phyloP scores from a whole-genome alignment of 1,140 invertebrate genomes.

The Drosophila takahashii region DNA sequence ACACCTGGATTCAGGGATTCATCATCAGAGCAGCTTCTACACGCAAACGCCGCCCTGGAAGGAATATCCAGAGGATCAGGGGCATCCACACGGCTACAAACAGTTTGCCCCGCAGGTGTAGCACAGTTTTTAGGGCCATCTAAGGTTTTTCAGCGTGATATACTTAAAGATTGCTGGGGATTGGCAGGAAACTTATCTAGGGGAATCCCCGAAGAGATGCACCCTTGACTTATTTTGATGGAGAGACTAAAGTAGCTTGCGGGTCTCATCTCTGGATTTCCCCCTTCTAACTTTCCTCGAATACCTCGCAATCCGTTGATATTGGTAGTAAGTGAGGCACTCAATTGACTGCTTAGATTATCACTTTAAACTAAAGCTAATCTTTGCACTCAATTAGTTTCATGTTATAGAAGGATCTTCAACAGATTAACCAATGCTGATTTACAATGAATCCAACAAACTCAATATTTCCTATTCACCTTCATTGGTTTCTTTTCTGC shows the following conservation, averaged over 20 bases:
- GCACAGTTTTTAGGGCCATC: slow-evolving; percentile 63
- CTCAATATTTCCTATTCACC: background rate
- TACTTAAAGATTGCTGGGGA: slow-evolving; percentile 30
- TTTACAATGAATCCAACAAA: background rate
- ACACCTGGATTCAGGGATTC: slow-evolving; percentile 44
- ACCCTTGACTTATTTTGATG: background rate
- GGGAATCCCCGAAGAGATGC: slow-evolving; percentile 2
- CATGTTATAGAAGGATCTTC: slow-evolving; percentile 12
- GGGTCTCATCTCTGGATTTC: background rate
- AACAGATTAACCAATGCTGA: slow-evolving; percentile 13
- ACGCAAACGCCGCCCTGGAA: slow-evolving; percentile 84
- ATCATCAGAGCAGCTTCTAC: slow-evolving; percentile 83
- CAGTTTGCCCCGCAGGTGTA: slow-evolving; percentile 69
- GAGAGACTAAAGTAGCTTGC: slow-evolving; percentile 5
- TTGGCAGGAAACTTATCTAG: slow-evolving; percentile 20
- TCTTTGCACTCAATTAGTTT: slow-evolving; percentile 9
- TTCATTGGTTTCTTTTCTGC: slow-evolving; percentile 43
- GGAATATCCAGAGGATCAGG: slow-evolving; percentile 74
- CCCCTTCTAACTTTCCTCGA: slow-evolving; percentile 12
- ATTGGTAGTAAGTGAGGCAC: slow-evolving; percentile 22
- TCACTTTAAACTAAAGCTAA: background rate
- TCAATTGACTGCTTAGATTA: slow-evolving; percentile 7
- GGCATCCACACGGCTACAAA: slow-evolving; percentile 50
- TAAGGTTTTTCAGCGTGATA: slow-evolving; percentile 64
- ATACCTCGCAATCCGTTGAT: slow-evolving; percentile 17